A percentile compares a stretch with the other conserved stretches of the same genome.
Conservation (phyloP, 2,888 invertebrate genomes). For the Trichopoda pennipes region DNA sequence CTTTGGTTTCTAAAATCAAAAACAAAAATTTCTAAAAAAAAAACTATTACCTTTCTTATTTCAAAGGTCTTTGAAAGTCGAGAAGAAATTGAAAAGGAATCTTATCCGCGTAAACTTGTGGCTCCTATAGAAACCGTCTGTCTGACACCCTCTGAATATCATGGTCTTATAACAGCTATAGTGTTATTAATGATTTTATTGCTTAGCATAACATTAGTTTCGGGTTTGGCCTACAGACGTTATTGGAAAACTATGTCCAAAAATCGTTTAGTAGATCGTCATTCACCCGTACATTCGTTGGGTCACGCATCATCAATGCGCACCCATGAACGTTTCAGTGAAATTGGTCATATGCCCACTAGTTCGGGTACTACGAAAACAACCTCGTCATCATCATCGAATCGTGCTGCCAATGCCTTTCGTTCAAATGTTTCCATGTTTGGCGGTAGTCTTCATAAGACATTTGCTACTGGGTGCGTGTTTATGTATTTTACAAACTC, state of each 20-base stretch:
- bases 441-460: slow-evolving; percentile 86
- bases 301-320: slow-evolving; percentile 81
- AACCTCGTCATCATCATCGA: slow-evolving; percentile 71
- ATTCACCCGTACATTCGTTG: slow-evolving; percentile 80
- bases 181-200: slow-evolving; percentile 88
- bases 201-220: slow-evolving; percentile 87
- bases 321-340: slow-evolving; percentile 81
- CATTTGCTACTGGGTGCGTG: slow-evolving; percentile 85
- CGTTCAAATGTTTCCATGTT: slow-evolving; percentile 83
- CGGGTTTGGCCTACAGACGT: slow-evolving; percentile 89
- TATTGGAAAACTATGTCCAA: slow-evolving; percentile 90
- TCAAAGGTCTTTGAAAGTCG: slow-evolving; percentile 90
- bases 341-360: slow-evolving; percentile 78
- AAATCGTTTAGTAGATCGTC: slow-evolving; percentile 83
- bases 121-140: slow-evolving; percentile 88
- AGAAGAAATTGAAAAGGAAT: slow-evolving; percentile 86
- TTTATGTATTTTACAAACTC: slow-evolving; percentile 38
- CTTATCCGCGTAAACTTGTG: slow-evolving; percentile 84
- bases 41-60: neutral
- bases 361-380: slow-evolving; percentile 74
- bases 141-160: slow-evolving; percentile 91
- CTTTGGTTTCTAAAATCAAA: neutral
- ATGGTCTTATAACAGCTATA: slow-evolving; percentile 90
- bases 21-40: neutral
- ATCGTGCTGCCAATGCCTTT: slow-evolving; percentile 76